Percentiles rank a stretch among this genome's conserved stretches.
Evolutionary conservation across 2,113 vertebrate species (phyloP).

Genomic region (Hyaena hyaena): DNA sequence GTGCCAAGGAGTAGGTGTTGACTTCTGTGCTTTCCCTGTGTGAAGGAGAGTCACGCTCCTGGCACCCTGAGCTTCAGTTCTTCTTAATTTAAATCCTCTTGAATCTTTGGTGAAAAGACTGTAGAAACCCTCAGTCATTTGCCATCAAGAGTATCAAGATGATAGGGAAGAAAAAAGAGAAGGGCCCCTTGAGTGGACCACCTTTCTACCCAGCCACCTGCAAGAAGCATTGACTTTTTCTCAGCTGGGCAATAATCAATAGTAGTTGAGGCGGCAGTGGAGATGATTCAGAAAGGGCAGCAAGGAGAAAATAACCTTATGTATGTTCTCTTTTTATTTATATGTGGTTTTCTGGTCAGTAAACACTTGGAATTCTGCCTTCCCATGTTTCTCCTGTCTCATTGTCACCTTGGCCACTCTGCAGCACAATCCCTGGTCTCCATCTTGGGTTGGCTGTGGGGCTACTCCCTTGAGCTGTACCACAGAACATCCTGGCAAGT

Average conservation of each 20-base stretch:
- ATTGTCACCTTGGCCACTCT: not conserved
- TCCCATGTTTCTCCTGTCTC: not conserved
- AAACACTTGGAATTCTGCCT: not conserved
- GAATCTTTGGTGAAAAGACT: not conserved
- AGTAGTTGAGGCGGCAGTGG: too few species aligned
- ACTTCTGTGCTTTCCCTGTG: not conserved
- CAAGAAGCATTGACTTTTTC: not conserved
- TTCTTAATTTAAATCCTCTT: constrained; percentile 57
- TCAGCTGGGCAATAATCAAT: not conserved
- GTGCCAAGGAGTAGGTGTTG: not conserved
- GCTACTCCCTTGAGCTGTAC: not conserved
- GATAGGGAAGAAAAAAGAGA: not conserved
- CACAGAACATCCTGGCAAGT: not conserved
- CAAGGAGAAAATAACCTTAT: not conserved
- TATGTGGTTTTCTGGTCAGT: not conserved
- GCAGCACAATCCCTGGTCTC: not conserved
- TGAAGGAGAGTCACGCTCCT: not conserved
- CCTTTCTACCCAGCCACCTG: not conserved
- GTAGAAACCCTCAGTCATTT: not conserved
- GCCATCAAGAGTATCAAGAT: not conserved
- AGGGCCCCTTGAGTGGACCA: not conserved
- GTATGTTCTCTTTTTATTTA: not conserved
- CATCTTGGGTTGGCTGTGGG: constrained; percentile 30
- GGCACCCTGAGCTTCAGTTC: not conserved
- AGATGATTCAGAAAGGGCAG: not conserved